Conservation (phyloP, 1,140 invertebrate species). For the Brachionus angularis region DNA sequence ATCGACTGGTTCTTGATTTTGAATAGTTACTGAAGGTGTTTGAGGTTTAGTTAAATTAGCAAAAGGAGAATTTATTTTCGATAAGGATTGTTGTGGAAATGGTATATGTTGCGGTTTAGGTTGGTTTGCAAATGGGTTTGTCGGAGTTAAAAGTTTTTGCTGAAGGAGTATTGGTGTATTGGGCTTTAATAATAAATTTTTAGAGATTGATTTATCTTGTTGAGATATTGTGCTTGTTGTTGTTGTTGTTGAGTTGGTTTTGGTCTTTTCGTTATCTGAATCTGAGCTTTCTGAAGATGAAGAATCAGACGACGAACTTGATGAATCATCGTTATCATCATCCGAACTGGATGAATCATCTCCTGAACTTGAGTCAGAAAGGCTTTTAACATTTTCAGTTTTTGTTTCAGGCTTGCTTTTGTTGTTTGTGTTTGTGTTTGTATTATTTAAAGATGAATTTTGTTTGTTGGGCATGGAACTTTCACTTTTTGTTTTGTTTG, state of each 20-base stretch:
- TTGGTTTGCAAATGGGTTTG: conserved; percentile 10
- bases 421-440: background rate
- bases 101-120: background rate
- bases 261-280: background rate
- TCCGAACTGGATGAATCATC: conserved; percentile 40
- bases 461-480: no score
- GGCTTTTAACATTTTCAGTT: conserved; percentile 16
- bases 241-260: background rate
- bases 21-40: no score
- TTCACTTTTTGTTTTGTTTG: background rate
- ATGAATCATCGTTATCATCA: conserved; percentile 33
- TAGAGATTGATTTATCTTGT: background rate
- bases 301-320: background rate
- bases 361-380: conserved; percentile 42
- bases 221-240: background rate
- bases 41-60: background rate
- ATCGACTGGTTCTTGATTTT: no score
- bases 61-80: background rate
- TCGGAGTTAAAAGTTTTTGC: conserved; percentile 18
- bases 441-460: background rate
- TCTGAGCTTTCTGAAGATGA: background rate
- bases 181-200: conserved; percentile 17
- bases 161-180: conserved; percentile 16
- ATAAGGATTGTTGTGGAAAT: background rate
- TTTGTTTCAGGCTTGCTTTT: conserved; percentile 5